Conservation (phyloP, 1,140 invertebrate species). For the Nephila pilipes region DNA sequence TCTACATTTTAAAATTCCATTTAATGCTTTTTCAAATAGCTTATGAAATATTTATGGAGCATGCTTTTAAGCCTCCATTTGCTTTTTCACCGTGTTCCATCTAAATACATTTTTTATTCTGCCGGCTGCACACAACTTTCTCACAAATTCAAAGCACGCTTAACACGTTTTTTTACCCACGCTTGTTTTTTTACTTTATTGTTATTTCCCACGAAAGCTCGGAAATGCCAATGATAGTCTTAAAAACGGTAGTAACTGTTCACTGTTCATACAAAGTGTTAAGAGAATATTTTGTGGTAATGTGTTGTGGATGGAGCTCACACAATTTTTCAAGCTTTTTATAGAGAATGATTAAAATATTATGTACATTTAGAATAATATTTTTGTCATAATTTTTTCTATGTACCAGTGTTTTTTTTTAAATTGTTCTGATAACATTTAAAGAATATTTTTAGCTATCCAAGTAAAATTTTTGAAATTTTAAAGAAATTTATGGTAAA, state of each 20-base stretch:
- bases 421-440: too few relatives aligned
- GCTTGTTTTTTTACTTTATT: neutral
- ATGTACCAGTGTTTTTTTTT: too few relatives aligned
- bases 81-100: neutral
- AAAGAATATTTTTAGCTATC: too few relatives aligned
- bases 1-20: neutral
- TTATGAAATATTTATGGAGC: slow-evolving; percentile 19
- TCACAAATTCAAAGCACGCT: neutral
- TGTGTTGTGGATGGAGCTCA: too few relatives aligned
- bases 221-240: neutral
- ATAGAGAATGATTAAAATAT: too few relatives aligned
- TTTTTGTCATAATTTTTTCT: too few relatives aligned
- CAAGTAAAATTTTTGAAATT: too few relatives aligned
- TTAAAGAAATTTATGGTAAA: too few relatives aligned
- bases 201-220: neutral
- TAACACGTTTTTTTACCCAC: slow-evolving; percentile 3
- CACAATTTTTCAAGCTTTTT: too few relatives aligned
- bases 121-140: neutral
- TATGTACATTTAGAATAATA: too few relatives aligned
- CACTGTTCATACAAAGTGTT: neutral
- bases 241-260: neutral
- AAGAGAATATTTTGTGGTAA: too few relatives aligned
- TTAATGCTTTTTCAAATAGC: neutral
- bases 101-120: slow-evolving; percentile 13
- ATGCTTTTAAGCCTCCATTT: slow-evolving; percentile 3